Base-by-base conservation (phyloP, 1,140 invertebrate genomes). In the Neuroterus valhalla region DNA sequence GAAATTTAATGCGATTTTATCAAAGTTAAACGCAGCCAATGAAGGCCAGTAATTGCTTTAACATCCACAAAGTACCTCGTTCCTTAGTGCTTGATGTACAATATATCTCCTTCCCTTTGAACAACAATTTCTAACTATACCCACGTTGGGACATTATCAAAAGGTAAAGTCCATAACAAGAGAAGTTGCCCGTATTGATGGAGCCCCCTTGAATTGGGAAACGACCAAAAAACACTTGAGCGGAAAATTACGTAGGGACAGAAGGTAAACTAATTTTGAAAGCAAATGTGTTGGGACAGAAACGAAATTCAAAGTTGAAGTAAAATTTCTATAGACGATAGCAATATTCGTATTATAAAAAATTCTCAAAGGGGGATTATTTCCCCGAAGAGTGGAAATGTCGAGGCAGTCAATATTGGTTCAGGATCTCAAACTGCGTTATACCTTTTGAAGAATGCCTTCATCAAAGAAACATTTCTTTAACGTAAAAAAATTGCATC, bases 21-120 rank as follows among this genome's bases (percentile, higher is more conserved):
- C 21, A 38, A 62, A 62, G 55, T 62, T 31, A 26, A 62, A 62
- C 6, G 31, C 26, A 31, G 23, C 26, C 55, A 62, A 62, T 62
- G n/a, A 31, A 26, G 55, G n/a, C 21, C 31, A 26, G 21, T 62
- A 62, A 62, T 62, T 62, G 55, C 55, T 23, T 62, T 62, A 62
- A 23, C 21, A 62, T 62, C 55, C 23, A 62, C 55, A 62, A 62
- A 62, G 55, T 31, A 31, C 55, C 23, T 26, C 31, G 55, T 62
- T 62, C 55, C 55, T 62, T 62, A 62, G 55, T 62, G 55, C 55
- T 31, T 8, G 17, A 50, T 19, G 48, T 50, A 23, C 23, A 38
- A 55, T 21, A 23, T 15, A 12, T 31, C 21, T 55, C 2, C 55
- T 31, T 62, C 55, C 55, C 55, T 62, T 62, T 62, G 55, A 62